Evolutionary conservation across 2,888 invertebrate genomes (phyloP), one percentile per base, ranked within the genome.

Genomic region (Argyresthia albistria): DNA sequence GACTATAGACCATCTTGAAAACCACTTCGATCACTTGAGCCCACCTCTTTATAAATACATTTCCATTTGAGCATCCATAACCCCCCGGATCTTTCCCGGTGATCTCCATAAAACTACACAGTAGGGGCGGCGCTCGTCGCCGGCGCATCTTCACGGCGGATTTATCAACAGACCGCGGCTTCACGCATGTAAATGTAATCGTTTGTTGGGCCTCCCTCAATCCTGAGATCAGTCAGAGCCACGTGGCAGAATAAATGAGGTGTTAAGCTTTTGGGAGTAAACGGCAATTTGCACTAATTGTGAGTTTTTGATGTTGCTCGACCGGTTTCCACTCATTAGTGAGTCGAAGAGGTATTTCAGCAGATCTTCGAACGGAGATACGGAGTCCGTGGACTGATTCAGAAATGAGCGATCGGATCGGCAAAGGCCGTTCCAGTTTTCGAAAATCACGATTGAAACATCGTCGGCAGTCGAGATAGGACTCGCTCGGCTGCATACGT

Each of bases 381-480:
- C 37, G 50, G 35, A 25, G 25, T 25, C 8, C 15, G 45, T 50
- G 36, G 25, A 25, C 36, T 36, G 51, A 43, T 54, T 53, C 35
- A 51, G 50, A 54, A 50, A 53, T 50, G 43, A 16, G 25, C 35
- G 47, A 52, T 52, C 42, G 47, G 45, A 53, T 49, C 43, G 69
- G 62, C 66, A 61, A 25, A 73, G 70, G 43, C 42, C 25, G 42
- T 50, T 50, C 77, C 73, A 71, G 78, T 76, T 73, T 70, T 63
- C 62, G 66, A 63, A 60, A 69, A 74, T 76, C 71, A 66, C 73
- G 79, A 81, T 83, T 80, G 74, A 81, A 80, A 76, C 69, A 71
- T 80, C 73, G 68, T 60, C 66, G 61, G 63, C 65, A 60, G 61
- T 68, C 63, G 55, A 60, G 70, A 65, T 64, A 65, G 61, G 58